Evolutionary conservation across 2,888 invertebrate genomes (phyloP), one percentile per base, ranked within the genome.

Genomic region (Apomyelois bistriatella): DNA sequence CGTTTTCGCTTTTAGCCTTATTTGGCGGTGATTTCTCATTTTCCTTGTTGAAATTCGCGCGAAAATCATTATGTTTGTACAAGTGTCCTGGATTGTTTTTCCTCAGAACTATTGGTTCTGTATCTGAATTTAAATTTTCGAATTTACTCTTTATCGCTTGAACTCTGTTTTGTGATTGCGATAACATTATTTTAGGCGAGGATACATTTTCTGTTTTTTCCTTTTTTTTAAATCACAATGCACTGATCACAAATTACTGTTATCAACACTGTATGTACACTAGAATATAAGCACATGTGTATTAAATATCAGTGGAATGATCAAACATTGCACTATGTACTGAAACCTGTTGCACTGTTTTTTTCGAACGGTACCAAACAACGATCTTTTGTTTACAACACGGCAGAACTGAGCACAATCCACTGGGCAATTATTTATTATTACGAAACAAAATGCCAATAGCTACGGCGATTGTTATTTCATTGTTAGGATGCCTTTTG

Each of bases 131-230:
- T 51, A 91, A 72, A 70, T 83, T 91, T 68, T 94, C 94, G 68
- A 94, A 94, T 80, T 92, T 92, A 76, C 87, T 93, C 72, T 92
- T 93, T 58, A 94, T 93, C 48, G 91, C 91, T 85, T 92, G 93
- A 42, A 94, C 94, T 82, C 93, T 87, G 70, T 89, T 91, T 68
- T 81, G 79, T 57, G 81, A 73, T 70, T 83, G 79, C 58, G 87
- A 85, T 82, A 86, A 76, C 90, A 90, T 85, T 78, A 79, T 89
- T 84, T 85, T 73, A 66, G 72, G 60, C 64, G 65, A 62, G 67
- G 72, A 73, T 73, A 72, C 85, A 85, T 87, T 79, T 82, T 60
- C 55, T 56, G 43, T 47, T 38, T 40, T 35, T n/a, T n/a, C n/a
- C 17, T 49, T 47, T 32, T 9, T 41, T 41, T 70, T 62, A 47